Base-by-base conservation (phyloP, 2,113 vertebrate genomes). In the Dasyurus viverrinus region DNA sequence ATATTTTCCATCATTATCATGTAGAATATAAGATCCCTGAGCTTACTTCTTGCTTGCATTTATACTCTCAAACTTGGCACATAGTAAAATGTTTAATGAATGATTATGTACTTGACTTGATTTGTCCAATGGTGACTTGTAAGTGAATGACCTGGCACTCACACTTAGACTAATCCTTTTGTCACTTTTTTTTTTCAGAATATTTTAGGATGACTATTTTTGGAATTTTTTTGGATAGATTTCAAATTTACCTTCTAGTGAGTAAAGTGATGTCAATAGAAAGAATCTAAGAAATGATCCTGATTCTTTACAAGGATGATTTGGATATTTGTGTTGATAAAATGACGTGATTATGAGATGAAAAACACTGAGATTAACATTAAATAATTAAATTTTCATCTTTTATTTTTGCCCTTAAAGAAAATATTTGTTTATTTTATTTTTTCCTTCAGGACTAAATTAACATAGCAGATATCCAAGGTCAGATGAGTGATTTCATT, bases 401-500 rank as follows among this genome's bases (percentile, higher is more conserved):
- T 26, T 36, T n/a, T 52, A 10, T 89, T 68, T 90, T 93, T 91
- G 89, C 1, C 50, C 54, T 1, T 68, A 48, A 36, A 76, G 24
- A 92, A 93, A 90, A 89, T 60, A 76, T 60, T 89, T 94, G 2
- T 48, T 53, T 30, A 94, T 60, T 93, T 94, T n/a, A n/a, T 46
- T 89, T 19, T 0, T 36, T 7, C 48, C 25, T n/a, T 54, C 11
- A n/a, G 93, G 8, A 60, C 27, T 60, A 30, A 89, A 91, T 89
- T 91, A 8, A 16, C 55, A 0, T 90, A 91, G 46, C 50, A 3
- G 53, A 48, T 60, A 47, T 0, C 52, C 46, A 93, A 94, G 0
- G 7, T 26, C 92, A 94, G 53, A 11, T 3, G 22, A 8, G 6
- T 84, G 7, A 22, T 84, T 42, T 42, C n/a, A 11, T 90, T 53